Conservation (phyloP, 2,888 invertebrate species). For the Agonopterix subpropinquella region DNA sequence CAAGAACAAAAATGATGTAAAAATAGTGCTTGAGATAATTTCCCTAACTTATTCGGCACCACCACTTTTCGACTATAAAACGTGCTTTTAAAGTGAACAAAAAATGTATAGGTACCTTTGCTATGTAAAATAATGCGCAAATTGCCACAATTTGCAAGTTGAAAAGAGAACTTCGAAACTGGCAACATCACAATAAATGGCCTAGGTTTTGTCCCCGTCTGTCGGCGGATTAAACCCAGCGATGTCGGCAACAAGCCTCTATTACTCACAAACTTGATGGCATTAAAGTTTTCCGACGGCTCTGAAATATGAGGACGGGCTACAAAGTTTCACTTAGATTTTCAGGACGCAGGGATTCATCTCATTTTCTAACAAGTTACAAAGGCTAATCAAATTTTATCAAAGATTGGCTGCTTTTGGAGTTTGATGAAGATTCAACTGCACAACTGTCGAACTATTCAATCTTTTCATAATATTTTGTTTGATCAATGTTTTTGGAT, state of each 20-base stretch:
- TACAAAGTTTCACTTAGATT: conserved; percentile 22
- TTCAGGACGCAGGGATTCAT: conserved; percentile 7
- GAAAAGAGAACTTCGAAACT: conserved; percentile 26
- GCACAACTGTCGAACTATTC: too few species aligned
- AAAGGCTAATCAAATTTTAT: conserved; percentile 3
- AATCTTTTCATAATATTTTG: too few species aligned
- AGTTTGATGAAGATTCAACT: background rate
- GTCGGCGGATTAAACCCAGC: conserved; percentile 36
- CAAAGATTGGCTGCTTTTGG: background rate
- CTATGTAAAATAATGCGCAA: conserved; percentile 18
- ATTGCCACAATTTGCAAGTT: conserved; percentile 32
- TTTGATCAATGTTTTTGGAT: too few species aligned
- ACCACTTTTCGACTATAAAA: too few species aligned
- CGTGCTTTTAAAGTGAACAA: too few species aligned
- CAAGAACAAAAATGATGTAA: too few species aligned
- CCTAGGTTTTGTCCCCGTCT: conserved; percentile 35
- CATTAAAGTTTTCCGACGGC: conserved; percentile 46
- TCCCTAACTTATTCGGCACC: too few species aligned
- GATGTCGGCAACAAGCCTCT: conserved; percentile 41
- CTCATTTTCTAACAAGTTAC: conserved; percentile 7
- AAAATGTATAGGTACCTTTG: too few species aligned
- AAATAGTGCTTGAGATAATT: too few species aligned
- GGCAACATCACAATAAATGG: conserved; percentile 36
- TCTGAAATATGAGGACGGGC: conserved; percentile 42
- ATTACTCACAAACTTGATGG: conserved; percentile 52